A percentile compares a stretch with the other conserved stretches of the same genome.
phyloP scores from a whole-genome alignment of 2,113 vertebrate genomes.

The Passer domesticus region DNA sequence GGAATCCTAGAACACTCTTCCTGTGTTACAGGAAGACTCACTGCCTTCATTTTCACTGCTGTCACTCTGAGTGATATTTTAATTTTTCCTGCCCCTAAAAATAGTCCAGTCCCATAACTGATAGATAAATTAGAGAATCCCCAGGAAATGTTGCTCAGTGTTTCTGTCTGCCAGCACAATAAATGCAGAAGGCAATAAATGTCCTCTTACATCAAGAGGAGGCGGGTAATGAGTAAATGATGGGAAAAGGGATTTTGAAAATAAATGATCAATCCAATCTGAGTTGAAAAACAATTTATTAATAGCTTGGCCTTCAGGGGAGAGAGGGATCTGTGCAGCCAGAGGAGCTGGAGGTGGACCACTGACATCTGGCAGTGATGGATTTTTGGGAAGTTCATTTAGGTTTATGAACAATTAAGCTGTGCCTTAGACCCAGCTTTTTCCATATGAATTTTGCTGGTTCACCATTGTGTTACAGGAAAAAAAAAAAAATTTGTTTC shows the following conservation, averaged over 20 bases:
- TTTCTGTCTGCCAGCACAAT: conserved; percentile 70
- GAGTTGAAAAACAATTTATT: conserved; percentile 75
- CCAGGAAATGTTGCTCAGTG: conserved; percentile 70
- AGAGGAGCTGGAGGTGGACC: background rate
- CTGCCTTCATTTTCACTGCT: conserved; percentile 65
- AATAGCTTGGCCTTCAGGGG: conserved; percentile 62
- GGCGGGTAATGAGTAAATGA: conserved; percentile 80
- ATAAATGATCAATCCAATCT: conserved; percentile 72
- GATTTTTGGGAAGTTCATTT: background rate
- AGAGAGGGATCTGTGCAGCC: background rate
- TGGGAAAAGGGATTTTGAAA: conserved; percentile 73
- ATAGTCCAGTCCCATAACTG: conserved; percentile 60
- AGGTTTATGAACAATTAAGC: background rate
- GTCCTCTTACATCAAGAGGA: conserved; percentile 73
- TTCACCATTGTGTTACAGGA: background rate
- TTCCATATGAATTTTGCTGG: background rate
- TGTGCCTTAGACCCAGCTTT: background rate
- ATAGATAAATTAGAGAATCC: conserved; percentile 74
- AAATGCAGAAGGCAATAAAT: conserved; percentile 77
- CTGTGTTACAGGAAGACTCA: background rate
- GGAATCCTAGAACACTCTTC: background rate
- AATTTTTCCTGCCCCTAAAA: conserved; percentile 76
- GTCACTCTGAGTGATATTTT: conserved; percentile 80
- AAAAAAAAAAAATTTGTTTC: background rate
- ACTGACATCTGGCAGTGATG: background rate